Percentiles rank a stretch among this genome's conserved stretches.
Evolutionary conservation across 1,140 invertebrate genomes (phyloP).

Genomic region (Drosophila eugracilis): DNA sequence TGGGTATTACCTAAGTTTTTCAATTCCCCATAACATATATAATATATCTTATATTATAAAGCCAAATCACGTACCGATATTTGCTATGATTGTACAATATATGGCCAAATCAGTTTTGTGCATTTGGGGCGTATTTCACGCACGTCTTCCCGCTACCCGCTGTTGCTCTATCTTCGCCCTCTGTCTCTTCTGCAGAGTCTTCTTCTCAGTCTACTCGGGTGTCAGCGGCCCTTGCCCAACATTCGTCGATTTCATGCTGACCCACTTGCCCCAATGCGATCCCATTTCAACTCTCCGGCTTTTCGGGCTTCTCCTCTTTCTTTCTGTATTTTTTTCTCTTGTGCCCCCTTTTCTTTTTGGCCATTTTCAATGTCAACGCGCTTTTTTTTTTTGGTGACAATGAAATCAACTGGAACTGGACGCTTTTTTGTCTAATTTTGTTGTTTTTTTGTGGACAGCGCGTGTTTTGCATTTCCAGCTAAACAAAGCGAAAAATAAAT

Average conservation of each 20-base stretch:
- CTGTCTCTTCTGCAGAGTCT: slow-evolving; percentile 8
- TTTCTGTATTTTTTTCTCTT: slow-evolving; percentile 16
- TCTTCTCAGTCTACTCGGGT: slow-evolving; percentile 27
- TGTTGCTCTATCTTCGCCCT: slow-evolving; percentile 5
- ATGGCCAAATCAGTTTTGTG: slow-evolving; percentile 16
- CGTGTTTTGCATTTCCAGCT: slow-evolving; percentile 59
- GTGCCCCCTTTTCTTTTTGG: slow-evolving; percentile 23
- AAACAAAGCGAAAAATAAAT: slow-evolving; percentile 25
- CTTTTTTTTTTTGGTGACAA: slow-evolving; percentile 56
- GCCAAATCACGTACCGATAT: slow-evolving; percentile 38
- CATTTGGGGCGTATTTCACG: slow-evolving; percentile 58
- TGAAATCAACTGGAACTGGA: slow-evolving; percentile 60
- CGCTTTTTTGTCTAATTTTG: slow-evolving; percentile 25
- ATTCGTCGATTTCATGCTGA: slow-evolving; percentile 51
- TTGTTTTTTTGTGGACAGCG: slow-evolving; percentile 32
- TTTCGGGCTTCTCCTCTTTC: slow-evolving; percentile 26
- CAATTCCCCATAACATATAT: neutral
- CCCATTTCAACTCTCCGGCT: slow-evolving; percentile 58
- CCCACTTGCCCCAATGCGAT: slow-evolving; percentile 78
- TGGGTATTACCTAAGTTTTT: slow-evolving; percentile 4
- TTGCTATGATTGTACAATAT: slow-evolving; percentile 46
- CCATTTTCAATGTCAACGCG: slow-evolving; percentile 73
- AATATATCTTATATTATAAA: slow-evolving; percentile 10
- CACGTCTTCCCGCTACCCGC: slow-evolving; percentile 61
- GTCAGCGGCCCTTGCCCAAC: slow-evolving; percentile 73